Percentiles rank a stretch among this genome's conserved stretches.
phyloP scores from a whole-genome alignment of 2,888 invertebrate genomes.

The Lasioglossum oenotherae region DNA sequence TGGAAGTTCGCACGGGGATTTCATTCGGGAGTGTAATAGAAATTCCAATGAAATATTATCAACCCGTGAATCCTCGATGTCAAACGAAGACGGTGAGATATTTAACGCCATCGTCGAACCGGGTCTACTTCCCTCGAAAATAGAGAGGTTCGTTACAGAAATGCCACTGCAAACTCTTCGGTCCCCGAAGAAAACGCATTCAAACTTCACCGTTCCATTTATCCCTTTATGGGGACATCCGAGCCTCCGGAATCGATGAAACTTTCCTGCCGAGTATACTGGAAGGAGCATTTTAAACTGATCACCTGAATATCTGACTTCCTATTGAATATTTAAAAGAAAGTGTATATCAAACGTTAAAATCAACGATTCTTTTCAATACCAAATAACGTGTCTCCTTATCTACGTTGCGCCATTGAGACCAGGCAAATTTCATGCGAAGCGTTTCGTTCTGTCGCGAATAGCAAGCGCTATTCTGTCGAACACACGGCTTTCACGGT shows the following conservation, averaged over 20 bases:
- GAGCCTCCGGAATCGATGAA: background rate
- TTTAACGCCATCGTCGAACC: background rate
- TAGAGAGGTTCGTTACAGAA: background rate
- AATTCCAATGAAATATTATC: slow-evolving; percentile 20
- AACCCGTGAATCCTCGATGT: slow-evolving; percentile 1
- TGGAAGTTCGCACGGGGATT: slow-evolving; percentile 8
- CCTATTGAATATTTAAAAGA: background rate
- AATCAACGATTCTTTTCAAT: background rate
- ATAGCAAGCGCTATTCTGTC: background rate
- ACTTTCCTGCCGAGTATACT: background rate
- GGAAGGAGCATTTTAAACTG: background rate
- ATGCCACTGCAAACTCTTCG: background rate
- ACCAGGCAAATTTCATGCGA: background rate
- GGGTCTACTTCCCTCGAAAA: background rate
- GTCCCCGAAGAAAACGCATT: background rate
- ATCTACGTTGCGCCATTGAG: background rate
- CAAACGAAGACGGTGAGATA: background rate
- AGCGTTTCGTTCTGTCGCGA: background rate
- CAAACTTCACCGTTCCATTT: background rate
- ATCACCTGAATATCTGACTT: background rate
- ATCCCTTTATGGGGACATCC: background rate
- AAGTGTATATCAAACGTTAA: background rate
- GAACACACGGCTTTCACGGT: background rate
- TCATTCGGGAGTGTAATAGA: slow-evolving; percentile 16
- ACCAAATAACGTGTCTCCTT: background rate